These are phyloP conservation scores for Capreolus pygargus DNA, from an alignment of 2,113 vertebrate genomes.

Conservation along the genomic window DNA sequence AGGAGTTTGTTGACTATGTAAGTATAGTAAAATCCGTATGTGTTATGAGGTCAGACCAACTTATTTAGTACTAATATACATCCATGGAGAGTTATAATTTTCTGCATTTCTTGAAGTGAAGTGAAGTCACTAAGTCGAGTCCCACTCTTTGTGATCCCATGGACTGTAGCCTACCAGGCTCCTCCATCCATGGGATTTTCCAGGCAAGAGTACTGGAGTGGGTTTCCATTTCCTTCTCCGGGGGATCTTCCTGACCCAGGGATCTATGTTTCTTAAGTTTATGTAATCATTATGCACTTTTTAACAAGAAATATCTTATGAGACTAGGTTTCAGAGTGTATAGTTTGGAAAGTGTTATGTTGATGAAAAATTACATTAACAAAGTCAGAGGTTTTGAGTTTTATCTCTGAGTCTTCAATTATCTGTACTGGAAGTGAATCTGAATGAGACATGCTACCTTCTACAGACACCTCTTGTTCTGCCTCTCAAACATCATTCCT, in stretches of 20 bases:
- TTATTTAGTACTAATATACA: not conserved
- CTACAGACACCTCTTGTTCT: not conserved
- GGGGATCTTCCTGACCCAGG: not conserved
- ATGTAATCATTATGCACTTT: not conserved
- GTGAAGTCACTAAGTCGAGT: not conserved
- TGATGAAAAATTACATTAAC: not conserved
- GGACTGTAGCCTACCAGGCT: not conserved
- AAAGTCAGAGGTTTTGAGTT: not conserved
- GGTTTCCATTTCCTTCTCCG: not conserved
- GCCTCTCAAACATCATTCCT: not conserved
- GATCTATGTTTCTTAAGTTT: not conserved
- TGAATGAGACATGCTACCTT: not conserved
- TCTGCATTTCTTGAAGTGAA: not conserved
- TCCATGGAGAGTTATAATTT: not conserved
- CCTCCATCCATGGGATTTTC: not conserved
- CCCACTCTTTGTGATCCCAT: rapidly evolving
- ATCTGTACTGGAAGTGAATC: not conserved
- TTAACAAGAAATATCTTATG: not conserved
- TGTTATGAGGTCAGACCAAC: not conserved
- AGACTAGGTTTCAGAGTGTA: not conserved
- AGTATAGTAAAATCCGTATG: not conserved
- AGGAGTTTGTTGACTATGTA: not conserved
- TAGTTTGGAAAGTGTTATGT: not conserved
- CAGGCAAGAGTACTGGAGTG: not conserved
- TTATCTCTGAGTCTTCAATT: not conserved